These are phyloP conservation scores for Hippocampus barbouri DNA, from an alignment of 2,113 vertebrate genomes.

Conservation along the genomic window DNA sequence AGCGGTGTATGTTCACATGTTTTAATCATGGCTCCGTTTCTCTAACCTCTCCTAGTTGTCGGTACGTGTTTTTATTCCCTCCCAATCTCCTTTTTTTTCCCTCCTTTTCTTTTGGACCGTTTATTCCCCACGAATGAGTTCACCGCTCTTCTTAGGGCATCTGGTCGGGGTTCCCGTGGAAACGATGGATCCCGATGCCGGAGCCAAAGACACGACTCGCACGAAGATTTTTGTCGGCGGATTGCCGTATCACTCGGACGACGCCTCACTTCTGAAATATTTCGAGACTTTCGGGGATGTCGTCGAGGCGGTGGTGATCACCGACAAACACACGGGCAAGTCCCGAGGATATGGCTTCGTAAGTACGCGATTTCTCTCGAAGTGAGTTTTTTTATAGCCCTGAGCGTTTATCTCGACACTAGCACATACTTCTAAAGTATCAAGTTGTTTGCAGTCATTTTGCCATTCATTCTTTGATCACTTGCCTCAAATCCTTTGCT, in stretches of 20 bases:
- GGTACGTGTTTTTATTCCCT: background rate
- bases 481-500: background rate
- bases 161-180: slow-evolving; percentile 68
- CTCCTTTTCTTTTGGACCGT: background rate
- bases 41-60: slow-evolving; percentile 8
- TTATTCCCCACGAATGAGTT: slow-evolving; percentile 37
- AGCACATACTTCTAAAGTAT: slow-evolving; percentile 43
- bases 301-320: slow-evolving; percentile 94
- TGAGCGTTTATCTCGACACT: slow-evolving; percentile 1
- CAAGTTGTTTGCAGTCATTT: slow-evolving; percentile 52
- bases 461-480: slow-evolving; percentile 54
- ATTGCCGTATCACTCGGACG: slow-evolving; percentile 90
- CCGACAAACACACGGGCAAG: slow-evolving; percentile 91
- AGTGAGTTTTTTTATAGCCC: background rate
- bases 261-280: slow-evolving; percentile 88
- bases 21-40: slow-evolving; percentile 33
- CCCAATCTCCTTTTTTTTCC: background rate
- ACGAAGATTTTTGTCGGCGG: slow-evolving; percentile 96
- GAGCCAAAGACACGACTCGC: slow-evolving; percentile 90
- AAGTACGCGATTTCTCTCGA: slow-evolving; percentile 61
- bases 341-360: slow-evolving; percentile 95
- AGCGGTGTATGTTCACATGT: slow-evolving; percentile 10
- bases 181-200: slow-evolving; percentile 80
- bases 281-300: slow-evolving; percentile 93
- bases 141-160: slow-evolving; percentile 62